Evolutionary conservation across 2,888 invertebrate genomes (phyloP), one percentile per base, ranked within the genome.

Genomic region (Imbricaverruca yamaguchii): DNA sequence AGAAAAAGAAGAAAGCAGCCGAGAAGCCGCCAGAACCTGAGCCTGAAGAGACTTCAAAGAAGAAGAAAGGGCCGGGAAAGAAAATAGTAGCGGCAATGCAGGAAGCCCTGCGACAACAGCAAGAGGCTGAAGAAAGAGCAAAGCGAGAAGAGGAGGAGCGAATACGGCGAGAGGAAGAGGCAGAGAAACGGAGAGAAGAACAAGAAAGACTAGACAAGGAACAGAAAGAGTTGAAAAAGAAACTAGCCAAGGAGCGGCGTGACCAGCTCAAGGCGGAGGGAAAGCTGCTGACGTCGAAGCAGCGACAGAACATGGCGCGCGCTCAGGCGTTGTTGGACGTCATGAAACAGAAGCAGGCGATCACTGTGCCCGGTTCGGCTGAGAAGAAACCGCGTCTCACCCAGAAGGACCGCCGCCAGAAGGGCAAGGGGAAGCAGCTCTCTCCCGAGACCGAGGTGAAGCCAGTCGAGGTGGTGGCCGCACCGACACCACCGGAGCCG

Each of bases 251-350:
- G 86, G 97, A 97, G 86, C 91, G 94, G 80, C 96, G 95, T 87
- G 96, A 96, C 85, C 91, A 95, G 86, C 89, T 96, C 85, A 98
- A 98, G 87, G 95, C 94, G n/a, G 98, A 98, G 88, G 98, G 98
- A 6, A 98, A 96, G 88, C 89, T 96, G 61, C 88, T 98, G 82
- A 97, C 97, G 4, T 92, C 94, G 0, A 97, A 97, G 87, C 97
- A 99, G 87, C 97, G 95, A 87, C 94, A 94, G 84, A 96, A 96
- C 85, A 91, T 93, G 83, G 93, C 94, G 0, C 90, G 96, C 84
- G 95, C 96, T 12, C 94, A 95, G 87, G 94, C 94, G 82, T 91
- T 96, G 90, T 88, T 98, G 83, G 95, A 96, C 81, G 93, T 93
- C 2, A 89, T 96, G 69, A 95, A 94, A 82, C 82, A 81, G n/a